Evolutionary conservation across 2,797 vertebrate species (phyloP).

Genomic region (Gila robusta): DNA sequence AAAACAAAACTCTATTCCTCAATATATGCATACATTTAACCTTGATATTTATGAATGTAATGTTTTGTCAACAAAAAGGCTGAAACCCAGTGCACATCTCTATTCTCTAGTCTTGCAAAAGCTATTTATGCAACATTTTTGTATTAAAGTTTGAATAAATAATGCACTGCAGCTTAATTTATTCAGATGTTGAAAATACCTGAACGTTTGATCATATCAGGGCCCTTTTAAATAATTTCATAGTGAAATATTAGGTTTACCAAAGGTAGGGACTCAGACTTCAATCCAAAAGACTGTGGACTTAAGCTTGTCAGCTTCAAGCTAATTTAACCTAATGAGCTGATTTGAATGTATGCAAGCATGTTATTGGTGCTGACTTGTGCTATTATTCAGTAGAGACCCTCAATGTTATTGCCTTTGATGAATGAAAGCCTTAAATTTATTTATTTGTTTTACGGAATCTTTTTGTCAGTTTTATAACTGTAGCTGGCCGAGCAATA

Average conservation of each 20-base stretch:
- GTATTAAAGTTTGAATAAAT: slow-evolving; percentile 12
- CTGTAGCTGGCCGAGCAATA: background rate
- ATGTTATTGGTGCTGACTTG: slow-evolving; percentile 34
- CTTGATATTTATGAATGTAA: slow-evolving; percentile 44
- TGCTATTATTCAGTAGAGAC: slow-evolving; percentile 18
- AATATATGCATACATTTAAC: slow-evolving; percentile 33
- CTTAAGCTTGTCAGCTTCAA: slow-evolving; percentile 15
- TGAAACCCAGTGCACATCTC: slow-evolving; percentile 29
- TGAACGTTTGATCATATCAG: slow-evolving; percentile 19
- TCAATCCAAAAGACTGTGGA: slow-evolving; percentile 9
- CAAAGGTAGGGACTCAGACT: slow-evolving; percentile 3
- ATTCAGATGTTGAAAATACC: background rate
- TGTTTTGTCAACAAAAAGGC: slow-evolving; percentile 40
- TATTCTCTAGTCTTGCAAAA: slow-evolving; percentile 42
- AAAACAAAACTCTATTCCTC: background rate
- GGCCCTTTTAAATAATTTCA: background rate
- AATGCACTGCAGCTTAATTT: background rate
- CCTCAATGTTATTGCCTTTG: slow-evolving; percentile 29
- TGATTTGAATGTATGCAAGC: slow-evolving; percentile 30
- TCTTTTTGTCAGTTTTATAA: slow-evolving; percentile 11
- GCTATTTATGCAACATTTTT: slow-evolving; percentile 42
- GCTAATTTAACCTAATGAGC: slow-evolving; percentile 5
- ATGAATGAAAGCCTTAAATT: slow-evolving; percentile 27
- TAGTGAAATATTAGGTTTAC: slow-evolving; percentile 16
- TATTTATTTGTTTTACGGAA: slow-evolving; percentile 15